Evolutionary conservation across 2,113 vertebrate genomes (phyloP).

Genomic region (Heterotis niloticus): DNA sequence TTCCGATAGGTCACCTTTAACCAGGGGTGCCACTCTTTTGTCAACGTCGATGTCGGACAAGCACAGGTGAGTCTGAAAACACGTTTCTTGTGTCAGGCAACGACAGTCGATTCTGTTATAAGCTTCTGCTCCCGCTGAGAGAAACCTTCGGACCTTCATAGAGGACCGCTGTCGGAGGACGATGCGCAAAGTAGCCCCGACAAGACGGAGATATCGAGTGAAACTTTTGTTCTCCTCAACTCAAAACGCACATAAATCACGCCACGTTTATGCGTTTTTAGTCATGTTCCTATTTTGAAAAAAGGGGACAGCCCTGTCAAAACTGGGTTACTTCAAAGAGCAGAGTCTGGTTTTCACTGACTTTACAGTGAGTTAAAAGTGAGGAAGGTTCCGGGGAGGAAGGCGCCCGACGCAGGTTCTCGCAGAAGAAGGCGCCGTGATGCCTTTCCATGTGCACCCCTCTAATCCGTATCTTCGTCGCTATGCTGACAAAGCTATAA

Average conservation of each 20-base stretch:
- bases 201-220: too few species aligned
- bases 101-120: background rate
- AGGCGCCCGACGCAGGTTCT: background rate
- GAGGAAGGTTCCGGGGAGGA: too few species aligned
- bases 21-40: background rate
- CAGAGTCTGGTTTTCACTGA: background rate
- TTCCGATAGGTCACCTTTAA: background rate
- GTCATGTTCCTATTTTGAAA: background rate
- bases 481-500: too few species aligned
- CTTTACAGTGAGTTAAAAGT: background rate
- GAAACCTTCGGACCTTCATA: too few species aligned
- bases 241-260: too few species aligned
- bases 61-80: conserved; percentile 6
- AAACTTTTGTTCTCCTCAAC: too few species aligned
- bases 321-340: background rate
- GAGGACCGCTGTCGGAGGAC: too few species aligned
- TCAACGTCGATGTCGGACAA: background rate
- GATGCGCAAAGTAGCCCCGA: too few species aligned
- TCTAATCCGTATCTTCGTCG: too few species aligned
- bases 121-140: too few species aligned
- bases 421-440: background rate
- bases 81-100: background rate
- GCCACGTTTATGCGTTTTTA: background rate
- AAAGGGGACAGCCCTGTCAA: background rate
- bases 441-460: too few species aligned